A percentile compares a stretch with the other conserved stretches of the same genome.
Evolutionary conservation across 2,888 invertebrate species (phyloP).

Genomic region (Drepana falcataria): DNA sequence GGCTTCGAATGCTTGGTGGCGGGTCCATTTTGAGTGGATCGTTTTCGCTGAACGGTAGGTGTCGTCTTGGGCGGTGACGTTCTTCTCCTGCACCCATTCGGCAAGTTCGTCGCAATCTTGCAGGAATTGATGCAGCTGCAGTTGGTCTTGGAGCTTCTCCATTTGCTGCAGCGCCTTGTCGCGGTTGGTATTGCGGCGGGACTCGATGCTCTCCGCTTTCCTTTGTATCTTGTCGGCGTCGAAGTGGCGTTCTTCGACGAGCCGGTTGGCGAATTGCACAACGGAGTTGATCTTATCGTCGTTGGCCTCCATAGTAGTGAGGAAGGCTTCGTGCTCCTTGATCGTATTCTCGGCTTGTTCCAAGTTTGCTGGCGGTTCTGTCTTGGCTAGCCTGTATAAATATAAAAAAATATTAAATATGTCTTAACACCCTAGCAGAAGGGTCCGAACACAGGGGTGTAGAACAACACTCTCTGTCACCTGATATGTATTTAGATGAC

Average conservation of each 20-base stretch:
- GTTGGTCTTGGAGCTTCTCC: slow-evolving; percentile 95
- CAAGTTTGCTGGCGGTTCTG: slow-evolving; percentile 95
- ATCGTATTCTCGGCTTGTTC: slow-evolving; percentile 98
- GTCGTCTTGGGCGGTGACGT: slow-evolving; percentile 98
- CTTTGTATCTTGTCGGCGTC: slow-evolving; percentile 97
- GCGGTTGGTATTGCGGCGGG: slow-evolving; percentile 92
- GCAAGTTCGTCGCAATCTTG: slow-evolving; percentile 97
- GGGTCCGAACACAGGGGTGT: too few species aligned
- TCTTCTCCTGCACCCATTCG: slow-evolving; percentile 99
- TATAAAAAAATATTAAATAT: too few species aligned
- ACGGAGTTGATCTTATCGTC: slow-evolving; percentile 99
- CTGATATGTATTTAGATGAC: too few species aligned
- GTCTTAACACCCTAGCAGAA: too few species aligned
- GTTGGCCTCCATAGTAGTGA: slow-evolving; percentile 99
- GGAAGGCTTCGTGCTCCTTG: slow-evolving; percentile 98
- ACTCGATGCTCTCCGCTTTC: slow-evolving; percentile 96
- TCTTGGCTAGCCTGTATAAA: slow-evolving; percentile 86
- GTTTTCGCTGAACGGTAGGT: slow-evolving; percentile 99
- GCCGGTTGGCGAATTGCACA: slow-evolving; percentile 93
- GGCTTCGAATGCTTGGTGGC: slow-evolving; percentile 99
- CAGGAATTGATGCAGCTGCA: slow-evolving; percentile 96
- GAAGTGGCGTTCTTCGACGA: slow-evolving; percentile 96
- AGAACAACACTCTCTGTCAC: too few species aligned
- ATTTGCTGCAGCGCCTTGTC: slow-evolving; percentile 94
- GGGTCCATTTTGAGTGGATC: slow-evolving; percentile 99